These are phyloP conservation scores for Tolypeutes matacus DNA, from an alignment of 2,797 vertebrate genomes.

Conservation along the genomic window DNA sequence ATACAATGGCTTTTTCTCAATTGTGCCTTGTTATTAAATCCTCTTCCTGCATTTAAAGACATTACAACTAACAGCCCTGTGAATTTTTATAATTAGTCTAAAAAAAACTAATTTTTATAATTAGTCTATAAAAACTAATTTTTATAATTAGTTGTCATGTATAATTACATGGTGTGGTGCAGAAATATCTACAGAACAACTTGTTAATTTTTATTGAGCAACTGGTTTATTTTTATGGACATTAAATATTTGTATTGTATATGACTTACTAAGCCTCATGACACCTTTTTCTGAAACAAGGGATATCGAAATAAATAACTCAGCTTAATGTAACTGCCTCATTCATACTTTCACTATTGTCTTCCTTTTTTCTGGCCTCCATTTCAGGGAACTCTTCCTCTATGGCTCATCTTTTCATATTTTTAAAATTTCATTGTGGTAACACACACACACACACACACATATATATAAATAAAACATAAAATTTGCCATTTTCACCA, in stretches of 20 bases:
- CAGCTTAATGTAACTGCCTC: background rate
- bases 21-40: conserved; percentile 1
- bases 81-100: background rate
- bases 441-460: no score
- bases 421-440: no score
- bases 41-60: conserved; percentile 8
- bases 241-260: background rate
- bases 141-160: no score
- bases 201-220: conserved; percentile 27
- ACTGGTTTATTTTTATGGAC: background rate
- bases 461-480: no score
- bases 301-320: conserved; percentile 28
- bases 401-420: background rate
- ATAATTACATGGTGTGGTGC: no score
- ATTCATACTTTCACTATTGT: background rate
- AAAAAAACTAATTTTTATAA: no score
- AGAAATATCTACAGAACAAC: background rate
- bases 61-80: background rate
- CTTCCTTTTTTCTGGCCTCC: background rate
- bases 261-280: conserved; percentile 26
- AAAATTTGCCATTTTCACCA: no score
- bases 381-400: background rate
- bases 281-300: background rate
- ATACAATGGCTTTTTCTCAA: background rate
- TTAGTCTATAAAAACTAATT: no score